A percentile compares a stretch with the other conserved stretches of the same genome.
These are phyloP conservation scores for Eulemur rufifrons DNA, from an alignment of 2,113 vertebrate genomes.

Conservation along the genomic window DNA sequence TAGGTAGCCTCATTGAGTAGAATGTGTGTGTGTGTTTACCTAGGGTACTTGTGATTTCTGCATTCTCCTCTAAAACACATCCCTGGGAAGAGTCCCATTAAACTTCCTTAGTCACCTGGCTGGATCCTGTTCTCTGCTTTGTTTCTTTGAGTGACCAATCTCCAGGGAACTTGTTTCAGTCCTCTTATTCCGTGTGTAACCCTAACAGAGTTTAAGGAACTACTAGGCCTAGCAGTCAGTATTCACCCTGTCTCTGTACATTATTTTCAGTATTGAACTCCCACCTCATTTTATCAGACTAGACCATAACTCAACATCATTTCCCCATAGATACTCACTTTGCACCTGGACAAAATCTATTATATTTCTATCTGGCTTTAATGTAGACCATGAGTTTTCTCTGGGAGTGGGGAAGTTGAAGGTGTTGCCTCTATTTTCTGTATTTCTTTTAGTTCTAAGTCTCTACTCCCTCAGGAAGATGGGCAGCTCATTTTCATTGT, in stretches of 20 bases:
- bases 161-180: constrained; percentile 7
- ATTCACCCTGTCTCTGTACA: neutral
- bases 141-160: neutral
- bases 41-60: neutral
- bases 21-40: neutral
- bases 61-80: neutral
- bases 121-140: neutral
- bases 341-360: neutral
- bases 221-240: neutral
- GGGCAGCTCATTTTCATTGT: constrained; percentile 25
- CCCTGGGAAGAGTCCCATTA: neutral
- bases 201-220: neutral
- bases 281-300: neutral
- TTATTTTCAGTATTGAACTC: neutral
- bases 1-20: neutral
- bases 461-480: neutral
- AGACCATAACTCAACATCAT: neutral
- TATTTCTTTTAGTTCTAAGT: constrained; percentile 38
- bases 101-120: neutral
- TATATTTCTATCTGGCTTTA: neutral
- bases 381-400: neutral
- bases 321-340: neutral
- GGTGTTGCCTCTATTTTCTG: neutral
- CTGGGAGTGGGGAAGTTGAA: neutral
- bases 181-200: neutral